Base-by-base conservation (phyloP, 2,888 invertebrate species). In the Heliconius ismenius region DNA sequence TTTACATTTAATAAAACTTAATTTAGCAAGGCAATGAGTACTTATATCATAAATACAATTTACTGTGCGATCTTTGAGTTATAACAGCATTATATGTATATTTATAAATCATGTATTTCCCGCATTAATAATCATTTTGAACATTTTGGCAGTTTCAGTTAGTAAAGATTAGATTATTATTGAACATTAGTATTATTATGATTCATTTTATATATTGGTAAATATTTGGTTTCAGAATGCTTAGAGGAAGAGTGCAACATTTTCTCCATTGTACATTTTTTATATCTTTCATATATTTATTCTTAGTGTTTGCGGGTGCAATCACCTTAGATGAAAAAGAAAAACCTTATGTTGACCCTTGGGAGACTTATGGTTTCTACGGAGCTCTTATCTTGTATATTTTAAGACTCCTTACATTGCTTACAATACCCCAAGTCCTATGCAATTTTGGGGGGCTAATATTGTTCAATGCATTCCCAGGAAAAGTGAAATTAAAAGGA, bases 401-500 rank as follows among this genome's bases (percentile, higher is more conserved):
- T 78, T 89, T 98, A 82, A 95, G 98, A 83, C 95, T 97, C 79
- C 93, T 98, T 73, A 97, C 98, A 75, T 96, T 98, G 86, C 95
- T 98, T 75, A 97, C 98, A 76, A 94, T 98, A 87, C 98, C 98
- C 32, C 98, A 98, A 95, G 97, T 98, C 81, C 85, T 98, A 73
- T 98, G 98, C 89, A 98, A 98, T 89, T 98, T 98, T 90, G 95
- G 97, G 82, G 98, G 98, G 68, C 92, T 99, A 80, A 96, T 97
- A 77, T 95, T 98, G 82, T 99, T 98, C 91, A 99, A 99, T 94
- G 98, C 98, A 81, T 99, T 99, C 90, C 98, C 98, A 74, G 98
- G 98, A 83, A 98, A 98, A 92, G 97, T 98, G 4, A 95, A 96
- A 81, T 92, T 98, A 58, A 98, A 98, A 90, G 98, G 98, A 26